Evolutionary conservation across 35 echinoderm and acorn worm genomes (phyloP), one percentile per base, ranked within the genome.

Genomic region (Hemicentrotus pulcherrimus): DNA sequence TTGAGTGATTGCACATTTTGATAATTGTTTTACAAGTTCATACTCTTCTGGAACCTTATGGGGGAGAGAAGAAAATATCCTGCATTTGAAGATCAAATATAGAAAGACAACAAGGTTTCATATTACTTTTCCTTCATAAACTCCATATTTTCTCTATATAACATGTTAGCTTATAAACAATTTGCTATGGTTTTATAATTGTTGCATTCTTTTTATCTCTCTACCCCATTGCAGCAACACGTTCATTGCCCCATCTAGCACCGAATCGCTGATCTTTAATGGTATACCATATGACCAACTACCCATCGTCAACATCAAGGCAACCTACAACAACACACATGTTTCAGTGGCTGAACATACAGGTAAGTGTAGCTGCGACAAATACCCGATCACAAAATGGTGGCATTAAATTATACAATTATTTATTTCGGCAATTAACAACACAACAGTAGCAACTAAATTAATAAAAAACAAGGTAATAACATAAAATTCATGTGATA

Each of bases 241-340:
- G 12, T 94, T 48, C 92, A 96, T 96, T 48, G 47, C 92, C n/a
- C 85, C 92, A 47, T 31, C 92, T 4, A 55, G 85, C 28, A 96
- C 95, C 22, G 94, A 96, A 31, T 59, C 88, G 19, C 94, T 99
- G 88, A 60, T 97, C 13, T 99, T 99, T 86, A 96, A 96, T 96
- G 98, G 97, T 41, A 61, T 97, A 22, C 97, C 96, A 8, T 98
- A 91, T 91, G 93, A 97, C 88, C 91, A 95, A 60, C 88, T 98
- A 47, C 97, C 97, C 6, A 95, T 99, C 14, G 95, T 95, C 22
- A 85, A 97, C 61, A 98, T 99, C 78, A 99, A 97, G 65, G 97
- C 97, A 88, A 96, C 98, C 1, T 97, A 96, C 47, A 99, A 99
- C 95, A 99, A 99, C 92, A 99, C 98, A 7, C 96, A 96, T 94